Base-by-base conservation (phyloP, 2,888 invertebrate species). In the Dolichopus griseipennis region DNA sequence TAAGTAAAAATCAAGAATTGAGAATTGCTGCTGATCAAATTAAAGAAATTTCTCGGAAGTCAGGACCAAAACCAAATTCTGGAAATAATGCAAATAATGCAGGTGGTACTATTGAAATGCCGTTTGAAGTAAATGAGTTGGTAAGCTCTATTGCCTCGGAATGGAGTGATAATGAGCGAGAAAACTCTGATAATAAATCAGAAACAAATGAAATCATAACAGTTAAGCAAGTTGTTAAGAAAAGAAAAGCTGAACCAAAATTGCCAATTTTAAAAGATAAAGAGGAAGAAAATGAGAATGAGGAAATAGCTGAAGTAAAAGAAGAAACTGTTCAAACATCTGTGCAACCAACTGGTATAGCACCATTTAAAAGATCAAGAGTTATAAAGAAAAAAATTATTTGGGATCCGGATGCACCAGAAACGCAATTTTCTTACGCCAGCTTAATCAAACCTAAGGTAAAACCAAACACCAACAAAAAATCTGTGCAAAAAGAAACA, bases 351-450 rank as follows among this genome's bases (percentile, higher is more conserved):
- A n/a, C 65, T 72, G 72, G 73, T 71, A 66, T 67, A 67, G 4
- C 68, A 75, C 76, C 78, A 9, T 78, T 78, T 61, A 79, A 78
- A 69, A 75, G 79, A 7, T 77, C 83, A 4, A 79, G 90, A 73
- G 83, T 89, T 22, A 88, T 90, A 37, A 90, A 89, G 75, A 87
- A 86, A 71, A 90, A 90, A 80, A 86, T 89, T 7, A 89, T 89
- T 72, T 90, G 88, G 86, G 90, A 90, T 79, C 90, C 90, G 2
- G 82, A 81, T 75, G 81, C 75, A 68, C 81, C 80, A 0, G 80
- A 80, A 71, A 79, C 81, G 0, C 77, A 78, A 69, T 74, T 77
- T 68, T 77, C 77, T 0, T 82, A 79, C 79, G 84, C 74, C 78
- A 83, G 78, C 79, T 78, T 77, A 77, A 75, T 75, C 78, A 66